Percentiles rank a stretch among this genome's conserved stretches.
phyloP scores from a whole-genome alignment of 2,113 vertebrate species.

The Sinocyclocheilus rhinocerous region DNA sequence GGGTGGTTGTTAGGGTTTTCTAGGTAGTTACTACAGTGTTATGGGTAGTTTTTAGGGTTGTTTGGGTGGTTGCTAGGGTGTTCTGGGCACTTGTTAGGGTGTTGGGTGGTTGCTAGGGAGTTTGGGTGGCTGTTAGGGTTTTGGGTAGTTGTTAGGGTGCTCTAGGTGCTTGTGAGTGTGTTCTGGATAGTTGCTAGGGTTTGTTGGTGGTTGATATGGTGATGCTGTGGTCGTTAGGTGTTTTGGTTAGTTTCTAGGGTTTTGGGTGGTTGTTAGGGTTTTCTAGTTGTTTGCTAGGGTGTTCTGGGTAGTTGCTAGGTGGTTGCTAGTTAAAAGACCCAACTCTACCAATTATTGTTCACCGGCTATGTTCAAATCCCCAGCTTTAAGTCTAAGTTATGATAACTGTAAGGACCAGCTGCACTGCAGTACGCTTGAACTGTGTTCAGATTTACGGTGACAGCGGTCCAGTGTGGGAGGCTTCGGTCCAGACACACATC shows the following conservation, averaged over 20 bases:
- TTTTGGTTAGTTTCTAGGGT: background rate
- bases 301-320: background rate
- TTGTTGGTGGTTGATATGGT: background rate
- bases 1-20: background rate
- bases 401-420: background rate
- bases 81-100: background rate
- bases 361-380: background rate
- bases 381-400: background rate
- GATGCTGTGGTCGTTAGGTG: background rate
- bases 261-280: background rate
- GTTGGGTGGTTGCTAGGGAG: background rate
- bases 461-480: background rate
- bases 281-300: background rate
- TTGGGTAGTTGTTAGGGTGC: background rate
- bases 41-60: background rate
- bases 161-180: background rate
- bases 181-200: background rate
- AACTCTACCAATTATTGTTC: background rate
- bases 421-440: too few species aligned
- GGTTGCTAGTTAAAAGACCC: background rate
- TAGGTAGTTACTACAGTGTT: background rate
- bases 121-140: background rate
- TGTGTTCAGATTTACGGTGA: background rate
- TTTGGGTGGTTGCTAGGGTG: background rate
- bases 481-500: background rate